Conservation (phyloP, 2,797 vertebrate genomes). For the Sebastes dallii region DNA sequence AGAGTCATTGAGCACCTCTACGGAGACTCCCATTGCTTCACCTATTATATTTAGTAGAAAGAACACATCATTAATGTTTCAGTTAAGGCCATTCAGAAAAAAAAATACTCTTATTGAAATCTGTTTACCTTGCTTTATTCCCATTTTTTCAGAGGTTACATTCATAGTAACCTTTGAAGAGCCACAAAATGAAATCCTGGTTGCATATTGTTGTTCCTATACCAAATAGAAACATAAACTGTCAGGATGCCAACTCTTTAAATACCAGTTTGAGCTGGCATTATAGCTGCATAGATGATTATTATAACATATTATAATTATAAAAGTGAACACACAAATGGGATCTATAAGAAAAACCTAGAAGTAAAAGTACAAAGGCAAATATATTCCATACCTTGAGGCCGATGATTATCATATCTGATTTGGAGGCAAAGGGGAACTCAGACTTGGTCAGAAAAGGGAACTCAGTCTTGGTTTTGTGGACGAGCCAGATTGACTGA, state of each 20-base stretch:
- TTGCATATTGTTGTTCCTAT: conserved; percentile 77
- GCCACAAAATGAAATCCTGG: conserved; percentile 70
- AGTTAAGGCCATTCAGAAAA: background rate
- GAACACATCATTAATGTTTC: background rate
- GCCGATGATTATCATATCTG: conserved; percentile 71
- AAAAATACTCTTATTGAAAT: background rate
- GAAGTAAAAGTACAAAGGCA: background rate
- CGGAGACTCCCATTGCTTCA: conserved; percentile 63
- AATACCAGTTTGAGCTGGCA: background rate
- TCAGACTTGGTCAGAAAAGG: conserved; percentile 74
- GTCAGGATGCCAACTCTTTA: background rate
- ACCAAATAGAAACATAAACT: background rate
- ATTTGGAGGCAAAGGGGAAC: conserved; percentile 77
- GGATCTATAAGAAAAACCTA: background rate
- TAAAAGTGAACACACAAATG: background rate
- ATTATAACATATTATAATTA: background rate
- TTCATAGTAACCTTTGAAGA: conserved; percentile 75
- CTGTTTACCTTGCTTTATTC: conserved; percentile 75
- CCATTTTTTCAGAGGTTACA: conserved; percentile 76
- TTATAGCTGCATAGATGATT: background rate
- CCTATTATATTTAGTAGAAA: conserved; percentile 35
- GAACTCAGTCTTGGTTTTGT: conserved; percentile 74
- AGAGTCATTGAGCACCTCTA: conserved; percentile 68
- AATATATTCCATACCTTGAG: conserved; percentile 61
- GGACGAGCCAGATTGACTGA: conserved; percentile 73